Evolutionary conservation across 23 tunicate species (phyloP).

Genomic region (Corella eumyota): DNA sequence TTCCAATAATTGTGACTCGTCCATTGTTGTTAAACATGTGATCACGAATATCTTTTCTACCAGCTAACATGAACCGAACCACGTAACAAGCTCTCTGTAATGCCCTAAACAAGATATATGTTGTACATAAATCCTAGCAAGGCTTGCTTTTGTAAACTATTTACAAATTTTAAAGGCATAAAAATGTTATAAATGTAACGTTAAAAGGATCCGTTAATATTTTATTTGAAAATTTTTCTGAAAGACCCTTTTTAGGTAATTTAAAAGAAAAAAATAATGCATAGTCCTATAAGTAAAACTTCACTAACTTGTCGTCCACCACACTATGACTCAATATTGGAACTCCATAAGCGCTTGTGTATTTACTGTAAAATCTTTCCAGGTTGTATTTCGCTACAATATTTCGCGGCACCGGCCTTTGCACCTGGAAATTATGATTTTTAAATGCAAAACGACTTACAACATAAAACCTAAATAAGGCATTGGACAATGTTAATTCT

Average conservation of each 20-base stretch:
- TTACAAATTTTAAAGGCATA: too few species aligned
- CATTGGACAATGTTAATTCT: not conserved
- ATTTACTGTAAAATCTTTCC: conserved; percentile 42
- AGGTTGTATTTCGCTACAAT: conserved; percentile 14
- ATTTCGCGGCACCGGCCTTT: conserved; percentile 15
- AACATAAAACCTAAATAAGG: too few species aligned
- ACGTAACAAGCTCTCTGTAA: conserved; percentile 62
- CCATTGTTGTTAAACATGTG: conserved; percentile 71
- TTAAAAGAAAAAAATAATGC: too few species aligned
- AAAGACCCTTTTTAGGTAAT: too few species aligned
- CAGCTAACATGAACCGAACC: conserved; percentile 57
- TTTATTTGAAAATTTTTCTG: too few species aligned
- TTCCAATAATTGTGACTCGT: conserved; percentile 53
- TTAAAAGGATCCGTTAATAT: too few species aligned
- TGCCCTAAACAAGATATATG: conserved; percentile 42
- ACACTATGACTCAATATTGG: conserved; percentile 23
- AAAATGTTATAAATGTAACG: too few species aligned
- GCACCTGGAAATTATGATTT: conserved; percentile 26
- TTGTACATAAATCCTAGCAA: too few species aligned
- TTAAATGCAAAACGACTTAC: too few species aligned
- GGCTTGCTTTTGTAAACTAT: too few species aligned
- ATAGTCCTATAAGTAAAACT: too few species aligned
- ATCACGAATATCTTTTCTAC: conserved; percentile 30
- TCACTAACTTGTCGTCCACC: conserved; percentile 50
- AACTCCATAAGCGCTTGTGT: conserved; percentile 51